Conservation (phyloP, 2,113 vertebrate species). For the Pseudopodoces humilis region DNA sequence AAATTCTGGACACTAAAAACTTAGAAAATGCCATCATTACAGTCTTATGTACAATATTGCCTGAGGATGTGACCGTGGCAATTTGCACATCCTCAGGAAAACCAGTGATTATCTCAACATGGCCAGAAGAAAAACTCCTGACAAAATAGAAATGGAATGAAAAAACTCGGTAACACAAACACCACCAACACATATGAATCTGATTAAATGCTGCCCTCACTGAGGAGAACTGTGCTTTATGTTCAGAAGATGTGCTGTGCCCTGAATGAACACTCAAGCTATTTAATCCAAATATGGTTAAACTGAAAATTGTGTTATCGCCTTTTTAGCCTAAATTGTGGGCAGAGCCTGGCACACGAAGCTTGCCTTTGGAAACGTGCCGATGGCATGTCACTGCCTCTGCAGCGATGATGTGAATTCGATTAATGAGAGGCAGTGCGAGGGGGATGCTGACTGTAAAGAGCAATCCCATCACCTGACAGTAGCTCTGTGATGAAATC, state of each 20-base stretch:
- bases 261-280: background rate
- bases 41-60: background rate
- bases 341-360: background rate
- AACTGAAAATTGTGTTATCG: slow-evolving; percentile 8
- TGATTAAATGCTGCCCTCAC: background rate
- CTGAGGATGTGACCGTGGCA: background rate
- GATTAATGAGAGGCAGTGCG: background rate
- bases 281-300: background rate
- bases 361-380: slow-evolving; percentile 2
- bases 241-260: background rate
- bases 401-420: background rate
- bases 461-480: slow-evolving; percentile 62
- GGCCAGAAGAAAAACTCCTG: slow-evolving; percentile 16
- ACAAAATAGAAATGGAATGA: background rate
- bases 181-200: background rate
- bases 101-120: background rate
- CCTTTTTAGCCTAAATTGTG: slow-evolving; percentile 24
- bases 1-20: background rate
- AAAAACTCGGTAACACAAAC: background rate
- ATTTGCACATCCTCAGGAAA: background rate
- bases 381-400: background rate
- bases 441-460: slow-evolving; percentile 15
- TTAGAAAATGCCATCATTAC: background rate
- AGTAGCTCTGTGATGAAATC: slow-evolving; percentile 63
- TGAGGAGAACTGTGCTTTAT: background rate